A percentile compares a stretch with the other conserved stretches of the same genome.
Conservation (phyloP, 1,140 invertebrate species). For the Lordiphosa collinella region DNA sequence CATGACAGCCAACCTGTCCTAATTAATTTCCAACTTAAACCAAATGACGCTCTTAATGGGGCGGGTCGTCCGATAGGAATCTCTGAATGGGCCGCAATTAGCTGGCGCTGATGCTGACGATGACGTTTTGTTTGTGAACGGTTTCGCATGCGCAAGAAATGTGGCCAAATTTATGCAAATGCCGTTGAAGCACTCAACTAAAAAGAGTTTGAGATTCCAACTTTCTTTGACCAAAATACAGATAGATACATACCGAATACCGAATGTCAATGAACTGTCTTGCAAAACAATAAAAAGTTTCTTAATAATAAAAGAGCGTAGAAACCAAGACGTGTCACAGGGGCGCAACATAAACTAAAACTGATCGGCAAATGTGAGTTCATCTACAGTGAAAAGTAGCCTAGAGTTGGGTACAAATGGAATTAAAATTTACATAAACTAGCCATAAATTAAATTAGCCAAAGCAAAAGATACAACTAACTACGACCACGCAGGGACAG, state of each 20-base stretch:
- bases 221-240: slow-evolving; percentile 56
- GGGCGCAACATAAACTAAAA: slow-evolving; percentile 25
- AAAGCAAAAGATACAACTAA: slow-evolving; percentile 35
- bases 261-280: slow-evolving; percentile 62
- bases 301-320: slow-evolving; percentile 56
- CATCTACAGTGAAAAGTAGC: background rate
- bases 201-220: slow-evolving; percentile 37
- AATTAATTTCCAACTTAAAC: slow-evolving; percentile 65
- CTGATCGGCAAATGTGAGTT: slow-evolving; percentile 28
- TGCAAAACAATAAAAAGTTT: slow-evolving; percentile 25
- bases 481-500: slow-evolving; percentile 27
- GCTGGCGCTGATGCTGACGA: slow-evolving; percentile 1
- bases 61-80: slow-evolving; percentile 42
- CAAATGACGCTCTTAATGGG: slow-evolving; percentile 65
- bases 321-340: slow-evolving; percentile 30
- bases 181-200: slow-evolving; percentile 14
- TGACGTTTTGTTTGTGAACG: slow-evolving; percentile 11
- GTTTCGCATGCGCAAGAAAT: slow-evolving; percentile 67
- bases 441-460: slow-evolving; percentile 73
- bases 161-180: slow-evolving; percentile 71
- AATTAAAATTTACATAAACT: slow-evolving; percentile 72
- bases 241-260: slow-evolving; percentile 2
- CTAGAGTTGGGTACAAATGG: slow-evolving; percentile 31
- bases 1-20: slow-evolving; percentile 51
- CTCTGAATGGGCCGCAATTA: slow-evolving; percentile 55